These are phyloP conservation scores for Hemiprocne comata DNA, from an alignment of 2,113 vertebrate genomes.

Conservation along the genomic window DNA sequence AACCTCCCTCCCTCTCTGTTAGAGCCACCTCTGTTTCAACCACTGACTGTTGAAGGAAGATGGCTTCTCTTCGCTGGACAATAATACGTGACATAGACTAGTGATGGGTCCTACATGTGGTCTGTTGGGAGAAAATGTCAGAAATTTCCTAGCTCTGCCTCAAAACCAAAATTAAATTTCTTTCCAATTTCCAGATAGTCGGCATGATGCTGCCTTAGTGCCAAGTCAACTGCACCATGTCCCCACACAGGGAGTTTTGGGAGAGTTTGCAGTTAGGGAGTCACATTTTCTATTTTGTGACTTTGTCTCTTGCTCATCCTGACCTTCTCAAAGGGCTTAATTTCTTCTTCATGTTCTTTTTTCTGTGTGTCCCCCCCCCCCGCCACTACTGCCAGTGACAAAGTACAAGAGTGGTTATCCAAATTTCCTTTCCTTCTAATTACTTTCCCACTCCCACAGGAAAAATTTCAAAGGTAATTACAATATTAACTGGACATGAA, in stretches of 20 bases:
- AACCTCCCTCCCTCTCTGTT: background rate
- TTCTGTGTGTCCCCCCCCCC: background rate
- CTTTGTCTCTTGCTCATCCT: background rate
- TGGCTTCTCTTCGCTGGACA: background rate
- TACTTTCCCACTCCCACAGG: background rate
- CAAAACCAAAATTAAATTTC: background rate
- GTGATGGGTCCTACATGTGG: fast-evolving
- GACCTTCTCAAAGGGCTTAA: background rate
- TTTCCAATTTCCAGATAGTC: background rate
- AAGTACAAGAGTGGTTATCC: background rate
- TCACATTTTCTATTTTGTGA: conserved; percentile 13
- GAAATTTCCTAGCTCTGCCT: background rate
- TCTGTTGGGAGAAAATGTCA: background rate
- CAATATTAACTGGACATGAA: background rate
- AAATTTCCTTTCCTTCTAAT: conserved; percentile 1
- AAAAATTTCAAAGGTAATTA: background rate
- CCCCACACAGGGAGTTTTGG: background rate
- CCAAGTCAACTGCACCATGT: background rate
- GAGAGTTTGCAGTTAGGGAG: background rate
- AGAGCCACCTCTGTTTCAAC: background rate
- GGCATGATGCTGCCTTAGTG: background rate
- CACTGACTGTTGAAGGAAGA: background rate
- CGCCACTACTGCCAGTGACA: background rate
- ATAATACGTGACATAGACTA: background rate
- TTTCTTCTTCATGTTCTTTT: background rate